Conservation (phyloP, 2,888 invertebrate genomes). For the Phymatocera aterrima region DNA sequence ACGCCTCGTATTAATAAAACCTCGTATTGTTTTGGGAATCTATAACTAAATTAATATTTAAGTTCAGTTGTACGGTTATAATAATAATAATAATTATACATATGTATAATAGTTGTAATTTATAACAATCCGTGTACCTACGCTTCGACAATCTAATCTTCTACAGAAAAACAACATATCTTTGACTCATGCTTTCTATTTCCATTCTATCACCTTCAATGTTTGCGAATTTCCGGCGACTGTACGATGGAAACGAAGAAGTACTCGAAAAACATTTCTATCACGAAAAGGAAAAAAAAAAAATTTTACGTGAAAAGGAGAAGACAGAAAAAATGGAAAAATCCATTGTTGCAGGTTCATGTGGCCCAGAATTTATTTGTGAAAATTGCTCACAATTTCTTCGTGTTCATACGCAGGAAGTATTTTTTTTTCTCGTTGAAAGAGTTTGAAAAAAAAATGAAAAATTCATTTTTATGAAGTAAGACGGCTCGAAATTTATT, state of each 20-base stretch:
- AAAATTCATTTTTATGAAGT: too few relatives aligned
- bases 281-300: not conserved
- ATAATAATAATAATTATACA: slow-evolving; percentile 1
- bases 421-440: too few relatives aligned
- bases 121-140: slow-evolving; percentile 1
- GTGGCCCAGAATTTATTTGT: too few relatives aligned
- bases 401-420: too few relatives aligned
- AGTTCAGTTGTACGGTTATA: slow-evolving; percentile 2
- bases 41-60: slow-evolving; percentile 6
- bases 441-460: too few relatives aligned
- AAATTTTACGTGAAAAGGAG: not conserved
- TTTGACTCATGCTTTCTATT: slow-evolving; percentile 10
- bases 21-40: slow-evolving; percentile 3
- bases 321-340: not conserved
- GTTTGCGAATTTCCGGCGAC: slow-evolving; percentile 3
- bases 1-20: too few relatives aligned
- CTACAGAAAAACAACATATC: slow-evolving; percentile 10
- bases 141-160: slow-evolving; percentile 10
- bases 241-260: not conserved
- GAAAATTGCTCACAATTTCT: too few relatives aligned
- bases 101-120: slow-evolving; percentile 14
- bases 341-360: slow-evolving; percentile 1
- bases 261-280: slow-evolving; percentile 2
- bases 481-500: too few relatives aligned
- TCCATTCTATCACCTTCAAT: slow-evolving; percentile 20